Evolutionary conservation across 2,113 vertebrate genomes (phyloP).

Genomic region (Amazona vittata): DNA sequence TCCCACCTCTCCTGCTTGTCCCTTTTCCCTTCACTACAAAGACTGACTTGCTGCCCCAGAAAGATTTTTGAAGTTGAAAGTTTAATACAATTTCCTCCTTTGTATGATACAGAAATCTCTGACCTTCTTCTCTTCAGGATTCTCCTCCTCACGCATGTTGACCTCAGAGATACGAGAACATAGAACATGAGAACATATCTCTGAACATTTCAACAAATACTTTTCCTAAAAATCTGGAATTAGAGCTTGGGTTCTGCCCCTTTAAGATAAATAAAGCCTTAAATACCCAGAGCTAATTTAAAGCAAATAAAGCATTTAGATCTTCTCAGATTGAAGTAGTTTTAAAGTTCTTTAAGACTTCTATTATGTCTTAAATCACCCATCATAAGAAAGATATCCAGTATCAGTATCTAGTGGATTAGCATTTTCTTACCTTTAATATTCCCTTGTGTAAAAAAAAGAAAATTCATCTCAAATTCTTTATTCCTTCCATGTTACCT

Average conservation of each 20-base stretch:
- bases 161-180: not conserved
- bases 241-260: not conserved
- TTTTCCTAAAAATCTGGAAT: not conserved
- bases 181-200: not conserved
- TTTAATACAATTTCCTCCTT: not conserved
- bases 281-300: not conserved
- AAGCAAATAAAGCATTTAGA: not conserved
- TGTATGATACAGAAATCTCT: not conserved
- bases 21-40: not conserved
- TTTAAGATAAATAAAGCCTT: not conserved
- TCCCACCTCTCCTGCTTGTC: not conserved
- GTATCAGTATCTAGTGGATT: not conserved
- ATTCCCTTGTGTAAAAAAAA: not conserved
- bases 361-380: not conserved
- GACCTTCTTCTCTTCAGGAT: not conserved
- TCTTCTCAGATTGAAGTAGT: not conserved
- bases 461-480: not conserved
- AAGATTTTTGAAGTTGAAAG: not conserved
- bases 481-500: not conserved
- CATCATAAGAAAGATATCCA: not conserved
- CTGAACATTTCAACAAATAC: not conserved
- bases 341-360: not conserved
- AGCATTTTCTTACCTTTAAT: not conserved
- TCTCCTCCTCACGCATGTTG: fast-evolving
- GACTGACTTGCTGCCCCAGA: not conserved